Base-by-base conservation (phyloP, 2,888 invertebrate genomes). In the Lamellibrachia columna region DNA sequence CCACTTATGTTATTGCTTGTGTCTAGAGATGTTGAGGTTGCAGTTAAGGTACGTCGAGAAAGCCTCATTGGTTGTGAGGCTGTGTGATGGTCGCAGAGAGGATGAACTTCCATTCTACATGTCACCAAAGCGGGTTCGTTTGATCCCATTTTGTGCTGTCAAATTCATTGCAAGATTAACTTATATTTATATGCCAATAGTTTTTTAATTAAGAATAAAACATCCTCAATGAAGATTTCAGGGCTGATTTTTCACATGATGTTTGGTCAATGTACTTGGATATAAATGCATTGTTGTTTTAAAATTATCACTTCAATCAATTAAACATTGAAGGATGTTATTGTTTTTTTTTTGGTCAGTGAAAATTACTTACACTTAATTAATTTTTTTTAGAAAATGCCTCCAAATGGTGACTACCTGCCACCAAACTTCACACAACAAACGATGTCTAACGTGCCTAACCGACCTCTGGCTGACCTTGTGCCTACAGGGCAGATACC, bases 51-150 rank as follows among this genome's bases (percentile, higher is more conserved):
- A 95, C 90, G 92, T 96, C 58, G 95, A 95, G 91, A 95, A 95
- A n/a, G 95, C 95, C 0, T 96, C 96, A 53, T 94, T 96, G 92
- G 95, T 95, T 94, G 94, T 96, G 40, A 93, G 96, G 28, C 93
- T 96, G 91, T 94, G 95, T 92, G 96, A 96, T 94, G 95, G 94
- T 11, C 93, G 96, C 11, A 94, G 96, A 93, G 96, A 96, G 92
- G 96, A 96, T 94, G 96, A 96, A 93, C 94, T 96, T 4, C 90
- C 92, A 9, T 6, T 55, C 6, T 53, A 91, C n/a, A n/a, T 90
- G 11, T 40, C 93, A 53, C 53, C 92, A 52, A 55, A 92, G 52
- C 90, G 52, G 75, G 75, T 75, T n/a, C 22, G 75, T 75, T 75
- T 75, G 15, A 75, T 75, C 1, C 4, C 11, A 22, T 75, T 22